phyloP scores from a whole-genome alignment of 2,888 invertebrate species.

The Acleris emargana region DNA sequence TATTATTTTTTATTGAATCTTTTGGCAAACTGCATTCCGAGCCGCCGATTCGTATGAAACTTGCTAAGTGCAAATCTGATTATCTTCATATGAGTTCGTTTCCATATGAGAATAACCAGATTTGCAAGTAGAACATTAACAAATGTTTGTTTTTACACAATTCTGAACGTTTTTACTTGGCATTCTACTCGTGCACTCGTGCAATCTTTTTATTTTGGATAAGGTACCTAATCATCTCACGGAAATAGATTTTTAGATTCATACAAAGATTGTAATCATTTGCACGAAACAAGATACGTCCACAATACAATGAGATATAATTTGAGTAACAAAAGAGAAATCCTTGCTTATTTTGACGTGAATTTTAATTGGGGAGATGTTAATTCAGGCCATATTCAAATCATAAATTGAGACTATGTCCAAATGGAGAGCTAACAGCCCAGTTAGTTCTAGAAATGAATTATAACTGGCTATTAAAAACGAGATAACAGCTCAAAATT shows the following conservation, averaged over 20 bases:
- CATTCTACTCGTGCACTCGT: neutral
- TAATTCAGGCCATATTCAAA: slow-evolving; percentile 30
- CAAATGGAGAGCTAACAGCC: slow-evolving; percentile 27
- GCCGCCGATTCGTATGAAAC: slow-evolving; percentile 54
- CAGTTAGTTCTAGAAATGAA: slow-evolving; percentile 44
- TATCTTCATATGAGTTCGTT: neutral
- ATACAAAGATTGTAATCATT: slow-evolving; percentile 24
- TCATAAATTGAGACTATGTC: slow-evolving; percentile 28
- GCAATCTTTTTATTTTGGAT: neutral
- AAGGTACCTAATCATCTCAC: neutral
- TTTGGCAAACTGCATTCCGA: slow-evolving; percentile 72
- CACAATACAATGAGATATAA: slow-evolving; percentile 10
- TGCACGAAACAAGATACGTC: slow-evolving; percentile 19
- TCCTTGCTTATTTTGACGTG: slow-evolving; percentile 23
- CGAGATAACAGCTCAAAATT: slow-evolving; percentile 56
- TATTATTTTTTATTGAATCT: slow-evolving; percentile 73
- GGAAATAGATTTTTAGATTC: slow-evolving; percentile 4
- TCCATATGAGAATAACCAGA: slow-evolving; percentile 31
- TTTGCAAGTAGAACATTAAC: slow-evolving; percentile 27
- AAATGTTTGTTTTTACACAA: slow-evolving; percentile 21
- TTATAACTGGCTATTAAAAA: slow-evolving; percentile 49
- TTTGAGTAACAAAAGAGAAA: slow-evolving; percentile 29
- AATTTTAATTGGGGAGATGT: slow-evolving; percentile 30
- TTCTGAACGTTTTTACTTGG: neutral
- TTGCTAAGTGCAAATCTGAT: slow-evolving; percentile 41